Base-by-base conservation (phyloP, 2,113 vertebrate genomes). In the Varanus komodoensis region DNA sequence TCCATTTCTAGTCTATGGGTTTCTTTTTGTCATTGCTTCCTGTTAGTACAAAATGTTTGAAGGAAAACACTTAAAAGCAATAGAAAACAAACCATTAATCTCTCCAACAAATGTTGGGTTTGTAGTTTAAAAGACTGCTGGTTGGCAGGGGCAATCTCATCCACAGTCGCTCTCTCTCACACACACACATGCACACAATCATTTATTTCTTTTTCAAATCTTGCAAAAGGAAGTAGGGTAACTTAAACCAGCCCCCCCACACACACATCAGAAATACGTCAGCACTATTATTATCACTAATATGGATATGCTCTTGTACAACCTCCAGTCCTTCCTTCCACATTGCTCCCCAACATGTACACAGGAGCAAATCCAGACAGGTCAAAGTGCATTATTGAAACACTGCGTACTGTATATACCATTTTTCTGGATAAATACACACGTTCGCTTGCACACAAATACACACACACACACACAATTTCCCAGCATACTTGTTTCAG, bases 351-450 rank as follows among this genome's bases (percentile, higher is more conserved):
- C 85, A 88, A 64, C 68, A 89, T 89, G 90, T 95, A 93, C 94
- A 92, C 80, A 89, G 74, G 94, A 57, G 91, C 75, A 89, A 95
- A 95, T 85, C 57, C 7, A 90, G 93, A 93, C 89, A 89, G 52
- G 64, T 87, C 88, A 93, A 86, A 93, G 82, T 83, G 93, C 94
- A 94, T 74, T 48, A 89, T 82, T 87, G 83, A 89, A 96, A 92
- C 71, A 48, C 69, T 89, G 92, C 93, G 93, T 95, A 93, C 3
- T 44, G 38, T 44, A 2, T 96, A 95, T 82, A 78, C 85, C 84
- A 32, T 15, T 50, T 79, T 79, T 78, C 68, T 78, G 77, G 69
- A 85, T 78, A 78, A 19, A 85, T 15, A 95, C 12, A 77, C 17
- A 52, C 2, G 0, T 87, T 44, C 38, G 38, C 38, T 44, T 44